phyloP scores from a whole-genome alignment of 2,888 invertebrate species.

The Hipparchia sbordonii region DNA sequence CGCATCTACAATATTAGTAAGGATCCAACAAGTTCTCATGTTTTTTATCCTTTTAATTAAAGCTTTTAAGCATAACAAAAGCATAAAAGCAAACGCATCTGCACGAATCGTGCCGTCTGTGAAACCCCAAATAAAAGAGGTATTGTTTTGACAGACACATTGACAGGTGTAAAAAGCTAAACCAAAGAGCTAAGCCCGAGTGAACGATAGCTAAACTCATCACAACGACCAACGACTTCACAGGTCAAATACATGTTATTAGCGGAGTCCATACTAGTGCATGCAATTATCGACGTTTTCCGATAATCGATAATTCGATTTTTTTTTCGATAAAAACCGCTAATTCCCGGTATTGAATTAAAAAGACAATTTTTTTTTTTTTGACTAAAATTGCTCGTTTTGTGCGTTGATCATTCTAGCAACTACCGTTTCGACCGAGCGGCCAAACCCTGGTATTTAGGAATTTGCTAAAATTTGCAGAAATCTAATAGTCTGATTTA shows the following conservation, averaged over 20 bases:
- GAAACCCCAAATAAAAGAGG: constrained; percentile 15
- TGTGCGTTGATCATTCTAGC: no score
- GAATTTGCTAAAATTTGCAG: no score
- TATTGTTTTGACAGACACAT: constrained; percentile 21
- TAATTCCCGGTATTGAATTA: no score
- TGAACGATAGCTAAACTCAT: not conserved
- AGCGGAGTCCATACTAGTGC: not conserved
- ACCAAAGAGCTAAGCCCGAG: not conserved
- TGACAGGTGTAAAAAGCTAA: constrained; percentile 21
- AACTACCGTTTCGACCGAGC: no score
- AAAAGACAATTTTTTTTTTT: no score
- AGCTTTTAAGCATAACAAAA: constrained; percentile 18
- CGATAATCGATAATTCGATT: no score
- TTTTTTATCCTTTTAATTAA: constrained; percentile 1
- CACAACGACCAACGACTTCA: not conserved
- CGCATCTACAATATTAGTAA: not conserved
- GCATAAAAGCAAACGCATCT: constrained; percentile 17
- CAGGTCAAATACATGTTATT: constrained; percentile 1
- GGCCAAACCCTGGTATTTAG: no score
- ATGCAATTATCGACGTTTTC: no score
- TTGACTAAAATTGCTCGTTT: no score
- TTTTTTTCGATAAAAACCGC: no score
- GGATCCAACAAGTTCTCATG: not conserved
- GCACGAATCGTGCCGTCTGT: constrained; percentile 1
- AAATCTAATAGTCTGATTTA: no score